Evolutionary conservation across 2,113 vertebrate genomes (phyloP), one percentile per base, ranked within the genome.

Genomic region (Ursus arctos): DNA sequence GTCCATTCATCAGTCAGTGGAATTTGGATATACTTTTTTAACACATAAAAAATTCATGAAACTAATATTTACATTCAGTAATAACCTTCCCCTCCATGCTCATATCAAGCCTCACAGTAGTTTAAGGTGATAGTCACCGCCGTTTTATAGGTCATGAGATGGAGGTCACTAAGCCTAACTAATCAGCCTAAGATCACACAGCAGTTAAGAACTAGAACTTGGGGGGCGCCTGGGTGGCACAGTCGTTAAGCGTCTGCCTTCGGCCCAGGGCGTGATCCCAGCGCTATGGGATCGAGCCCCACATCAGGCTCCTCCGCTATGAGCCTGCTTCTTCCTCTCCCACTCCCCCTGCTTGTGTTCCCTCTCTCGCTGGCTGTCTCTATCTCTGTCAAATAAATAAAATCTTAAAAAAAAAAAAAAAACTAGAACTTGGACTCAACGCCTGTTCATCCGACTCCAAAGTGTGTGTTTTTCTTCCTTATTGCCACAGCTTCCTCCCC

Each of bases 11-110:
- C 36, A 71, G 21, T 79, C 74, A 40, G 14, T 74, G n/a, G 31
- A 84, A 72, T 91, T 82, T 90, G n/a, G 9, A 69, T 53, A 87
- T 80, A 67, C n/a, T 40, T 71, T 83, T 85, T 91, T 76, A 80
- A 80, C 77, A 87, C 40, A 92, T 90, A 71, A 81, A 94, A 87
- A 85, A 82, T 12, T 89, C 71, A 55, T 40, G 22, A 90, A 59
- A 16, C 55, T 88, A 74, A 33, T 82, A 74, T 55, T 94, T 96
- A 69, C 33, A 79, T 85, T 97, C 31, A 79, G 28, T 89, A 82
- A 96, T 53, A 85, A 77, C 40, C 12, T 88, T 84, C 24, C 81
- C 21, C 1, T 81, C 43, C 88, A 5, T 74, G 91, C 57, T 93
- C 83, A 61, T 88, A 51, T 72, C 43, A 40, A 61, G 24, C 26